Percentiles rank a stretch among this genome's conserved stretches.
phyloP scores from a whole-genome alignment of 1,140 invertebrate genomes.

The Aphidius gifuensis region DNA sequence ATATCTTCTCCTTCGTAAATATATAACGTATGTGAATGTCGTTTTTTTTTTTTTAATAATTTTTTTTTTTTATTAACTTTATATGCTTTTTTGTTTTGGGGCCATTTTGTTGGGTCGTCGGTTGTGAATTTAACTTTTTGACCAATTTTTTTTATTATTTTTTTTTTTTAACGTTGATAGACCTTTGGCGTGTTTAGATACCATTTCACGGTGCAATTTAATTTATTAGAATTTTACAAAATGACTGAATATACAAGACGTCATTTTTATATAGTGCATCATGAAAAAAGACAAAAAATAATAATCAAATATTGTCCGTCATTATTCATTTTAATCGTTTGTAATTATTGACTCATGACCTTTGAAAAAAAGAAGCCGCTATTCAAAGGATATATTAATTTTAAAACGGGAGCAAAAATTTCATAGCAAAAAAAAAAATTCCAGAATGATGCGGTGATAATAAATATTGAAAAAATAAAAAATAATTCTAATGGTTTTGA shows the following conservation, averaged over 20 bases:
- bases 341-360: conserved; percentile 24
- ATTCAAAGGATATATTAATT: not conserved
- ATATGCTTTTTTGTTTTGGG: conserved; percentile 4
- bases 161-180: conserved; percentile 40
- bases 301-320: conserved; percentile 7
- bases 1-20: conserved; percentile 39
- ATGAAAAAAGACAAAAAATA: not conserved
- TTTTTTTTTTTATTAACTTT: conserved; percentile 12
- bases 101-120: not conserved
- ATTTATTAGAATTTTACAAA: conserved; percentile 42
- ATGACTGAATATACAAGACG: conserved; percentile 16
- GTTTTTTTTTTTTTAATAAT: conserved; percentile 22
- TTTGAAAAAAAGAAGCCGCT: conserved; percentile 2
- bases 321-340: conserved; percentile 31
- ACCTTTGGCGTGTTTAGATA: conserved; percentile 44
- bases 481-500: no score
- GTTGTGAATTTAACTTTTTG: not conserved
- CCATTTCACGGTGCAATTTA: conserved; percentile 51
- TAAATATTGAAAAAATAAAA: no score
- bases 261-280: not conserved
- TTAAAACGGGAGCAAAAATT: conserved; percentile 13
- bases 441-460: not conserved
- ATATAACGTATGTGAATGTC: conserved; percentile 33
- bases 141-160: not conserved
- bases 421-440: conserved; percentile 2